phyloP scores from a whole-genome alignment of 2,113 vertebrate genomes.

The Halichoerus grypus region DNA sequence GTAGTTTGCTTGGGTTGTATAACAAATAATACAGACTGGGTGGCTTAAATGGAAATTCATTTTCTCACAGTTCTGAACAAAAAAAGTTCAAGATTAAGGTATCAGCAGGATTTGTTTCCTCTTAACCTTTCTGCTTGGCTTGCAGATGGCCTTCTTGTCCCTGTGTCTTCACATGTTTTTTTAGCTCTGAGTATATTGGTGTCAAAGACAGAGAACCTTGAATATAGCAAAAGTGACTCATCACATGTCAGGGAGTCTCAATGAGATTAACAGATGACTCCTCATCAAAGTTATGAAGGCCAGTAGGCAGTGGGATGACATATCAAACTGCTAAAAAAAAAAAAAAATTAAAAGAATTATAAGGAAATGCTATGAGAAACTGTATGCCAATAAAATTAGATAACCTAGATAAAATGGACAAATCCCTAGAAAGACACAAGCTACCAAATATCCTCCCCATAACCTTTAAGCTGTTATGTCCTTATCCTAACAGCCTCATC shows the following conservation, averaged over 20 bases:
- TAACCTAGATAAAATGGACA: neutral
- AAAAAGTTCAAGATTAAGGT: neutral
- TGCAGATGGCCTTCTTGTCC: neutral
- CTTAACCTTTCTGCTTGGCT: neutral
- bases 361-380: neutral
- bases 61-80: neutral
- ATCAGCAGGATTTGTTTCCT: neutral
- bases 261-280: constrained; percentile 53
- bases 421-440: neutral
- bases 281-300: neutral
- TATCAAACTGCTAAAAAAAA: neutral
- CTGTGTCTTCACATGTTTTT: neutral
- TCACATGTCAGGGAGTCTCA: neutral
- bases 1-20: neutral
- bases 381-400: neutral
- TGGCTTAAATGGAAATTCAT: constrained; percentile 6
- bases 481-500: neutral
- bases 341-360: neutral
- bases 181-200: neutral
- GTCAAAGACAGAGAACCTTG: constrained; percentile 28
- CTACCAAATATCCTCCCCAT: neutral
- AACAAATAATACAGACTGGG: neutral
- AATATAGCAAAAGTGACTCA: constrained; percentile 24
- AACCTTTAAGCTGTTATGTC: neutral
- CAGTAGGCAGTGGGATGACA: constrained; percentile 3